Evolutionary conservation across 2,797 vertebrate genomes (phyloP).

Genomic region (Remorina albescens): DNA sequence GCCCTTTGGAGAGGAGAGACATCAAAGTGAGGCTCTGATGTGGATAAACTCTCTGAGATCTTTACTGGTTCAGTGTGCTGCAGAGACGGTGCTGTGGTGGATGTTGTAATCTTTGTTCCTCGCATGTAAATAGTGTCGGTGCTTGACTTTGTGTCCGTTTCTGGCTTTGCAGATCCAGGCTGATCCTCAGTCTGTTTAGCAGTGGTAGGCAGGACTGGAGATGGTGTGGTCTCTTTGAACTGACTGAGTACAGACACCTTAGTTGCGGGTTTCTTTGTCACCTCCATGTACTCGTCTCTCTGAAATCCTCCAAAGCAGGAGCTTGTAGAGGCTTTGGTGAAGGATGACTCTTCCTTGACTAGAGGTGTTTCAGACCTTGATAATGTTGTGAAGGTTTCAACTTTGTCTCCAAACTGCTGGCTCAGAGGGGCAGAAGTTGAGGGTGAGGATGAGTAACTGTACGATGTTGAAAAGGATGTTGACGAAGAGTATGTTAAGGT

Average conservation of each 20-base stretch:
- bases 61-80: conserved; percentile 60
- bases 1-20: conserved; percentile 84
- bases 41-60: conserved; percentile 62
- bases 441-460: conserved; percentile 77
- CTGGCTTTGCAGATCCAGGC: conserved; percentile 64
- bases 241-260: conserved; percentile 82
- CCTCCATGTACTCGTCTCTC: conserved; percentile 93
- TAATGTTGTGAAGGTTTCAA: conserved; percentile 58
- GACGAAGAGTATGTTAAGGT: conserved; percentile 75
- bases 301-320: conserved; percentile 79
- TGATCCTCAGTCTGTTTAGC: conserved; percentile 78
- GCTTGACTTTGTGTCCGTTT: conserved; percentile 79
- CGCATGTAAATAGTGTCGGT: conserved; percentile 74
- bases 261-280: conserved; percentile 84
- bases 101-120: conserved; percentile 43
- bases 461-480: conserved; percentile 72
- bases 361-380: conserved; percentile 69
- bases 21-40: conserved; percentile 81
- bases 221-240: conserved; percentile 77
- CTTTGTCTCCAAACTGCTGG: conserved; percentile 68
- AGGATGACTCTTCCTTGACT: conserved; percentile 80
- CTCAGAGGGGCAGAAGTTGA: conserved; percentile 82
- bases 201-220: conserved; percentile 66
- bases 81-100: conserved; percentile 23
- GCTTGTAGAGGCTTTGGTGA: conserved; percentile 74